Conservation (phyloP, 2,113 vertebrate genomes). For the Reinhardtius hippoglossoides region DNA sequence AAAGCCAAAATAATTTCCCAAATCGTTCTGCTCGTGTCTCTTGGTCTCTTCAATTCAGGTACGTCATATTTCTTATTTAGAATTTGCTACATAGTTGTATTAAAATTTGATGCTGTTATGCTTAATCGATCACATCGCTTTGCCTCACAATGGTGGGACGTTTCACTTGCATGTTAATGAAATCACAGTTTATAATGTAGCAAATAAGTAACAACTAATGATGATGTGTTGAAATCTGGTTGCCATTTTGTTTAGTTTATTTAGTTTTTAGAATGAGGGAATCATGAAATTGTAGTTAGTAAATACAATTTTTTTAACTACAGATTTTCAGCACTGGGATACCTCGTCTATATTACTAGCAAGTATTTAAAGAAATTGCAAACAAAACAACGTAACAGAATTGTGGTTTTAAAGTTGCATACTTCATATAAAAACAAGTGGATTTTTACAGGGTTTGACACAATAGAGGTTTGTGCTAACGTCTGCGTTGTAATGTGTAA, state of each 20-base stretch:
- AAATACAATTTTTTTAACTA: neutral
- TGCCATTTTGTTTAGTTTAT: neutral
- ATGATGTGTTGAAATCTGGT: neutral
- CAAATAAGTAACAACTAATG: neutral
- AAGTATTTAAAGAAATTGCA: too few species aligned
- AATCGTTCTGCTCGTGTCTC: constrained; percentile 77
- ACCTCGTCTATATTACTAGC: neutral
- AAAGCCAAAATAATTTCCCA: constrained; percentile 69
- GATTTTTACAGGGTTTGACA: neutral
- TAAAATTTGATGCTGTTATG: neutral
- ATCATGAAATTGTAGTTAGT: neutral
- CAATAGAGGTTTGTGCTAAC: neutral
- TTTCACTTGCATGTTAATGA: neutral
- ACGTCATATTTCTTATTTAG: constrained; percentile 56
- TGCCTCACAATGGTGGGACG: neutral
- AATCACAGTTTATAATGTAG: neutral
- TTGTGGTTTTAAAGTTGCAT: neutral
- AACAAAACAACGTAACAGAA: neutral
- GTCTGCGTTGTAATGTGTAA: neutral
- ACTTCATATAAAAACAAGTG: neutral
- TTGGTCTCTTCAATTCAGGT: constrained; percentile 84
- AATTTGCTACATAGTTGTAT: neutral
- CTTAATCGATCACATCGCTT: neutral
- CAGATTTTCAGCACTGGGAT: neutral
- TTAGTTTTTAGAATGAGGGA: neutral